Percentiles rank a stretch among this genome's conserved stretches.
These are phyloP conservation scores for Belgica antarctica DNA, from an alignment of 2,888 invertebrate species.

Conservation along the genomic window DNA sequence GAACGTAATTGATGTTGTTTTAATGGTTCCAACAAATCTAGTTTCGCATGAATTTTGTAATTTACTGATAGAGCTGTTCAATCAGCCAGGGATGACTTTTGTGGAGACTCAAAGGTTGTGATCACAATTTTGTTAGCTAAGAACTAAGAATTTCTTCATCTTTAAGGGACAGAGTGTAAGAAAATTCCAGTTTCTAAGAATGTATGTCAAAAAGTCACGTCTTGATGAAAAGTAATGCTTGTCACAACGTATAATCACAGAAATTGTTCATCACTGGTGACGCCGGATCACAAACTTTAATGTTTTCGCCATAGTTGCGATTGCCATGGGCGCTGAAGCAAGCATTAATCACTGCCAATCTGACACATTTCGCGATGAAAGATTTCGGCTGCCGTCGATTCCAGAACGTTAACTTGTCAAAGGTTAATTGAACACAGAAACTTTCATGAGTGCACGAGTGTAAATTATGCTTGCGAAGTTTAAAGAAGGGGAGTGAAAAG, in stretches of 20 bases:
- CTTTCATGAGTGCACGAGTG: neutral
- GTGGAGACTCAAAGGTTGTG: too few relatives aligned
- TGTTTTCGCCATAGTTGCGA: neutral
- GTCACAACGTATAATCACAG: too few relatives aligned
- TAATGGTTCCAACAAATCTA: neutral
- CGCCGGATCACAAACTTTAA: neutral
- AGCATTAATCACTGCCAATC: conserved; percentile 35
- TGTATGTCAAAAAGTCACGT: too few relatives aligned
- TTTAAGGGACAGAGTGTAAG: too few relatives aligned
- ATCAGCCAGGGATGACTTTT: too few relatives aligned
- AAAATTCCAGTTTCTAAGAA: too few relatives aligned
- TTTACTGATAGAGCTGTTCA: neutral
- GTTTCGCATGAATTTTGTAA: neutral
- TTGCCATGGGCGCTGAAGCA: conserved; percentile 18
- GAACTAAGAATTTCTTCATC: too few relatives aligned
- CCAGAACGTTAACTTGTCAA: conserved; percentile 10
- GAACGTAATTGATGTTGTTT: conserved; percentile 13
- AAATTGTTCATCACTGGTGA: too few relatives aligned
- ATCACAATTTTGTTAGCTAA: too few relatives aligned
- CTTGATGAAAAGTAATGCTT: too few relatives aligned
- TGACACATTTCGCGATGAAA: conserved; percentile 16
- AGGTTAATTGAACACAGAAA: conserved; percentile 38
- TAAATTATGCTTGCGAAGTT: neutral
- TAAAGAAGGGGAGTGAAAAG: too few relatives aligned
- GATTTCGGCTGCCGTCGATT: neutral